phyloP scores from a whole-genome alignment of 2,888 invertebrate genomes.

The Cantharis rufa region DNA sequence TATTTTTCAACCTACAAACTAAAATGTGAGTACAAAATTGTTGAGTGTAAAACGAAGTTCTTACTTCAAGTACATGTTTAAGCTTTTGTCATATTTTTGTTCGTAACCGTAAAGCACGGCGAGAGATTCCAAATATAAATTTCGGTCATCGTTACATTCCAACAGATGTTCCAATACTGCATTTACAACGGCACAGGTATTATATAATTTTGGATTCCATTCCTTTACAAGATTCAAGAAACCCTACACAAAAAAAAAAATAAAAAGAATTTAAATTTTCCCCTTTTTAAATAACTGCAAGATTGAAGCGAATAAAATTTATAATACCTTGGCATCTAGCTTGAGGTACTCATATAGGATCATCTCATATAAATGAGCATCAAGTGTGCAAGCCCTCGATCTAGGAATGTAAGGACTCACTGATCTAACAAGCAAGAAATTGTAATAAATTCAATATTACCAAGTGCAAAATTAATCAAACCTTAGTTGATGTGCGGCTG shows the following conservation, averaged over 20 bases:
- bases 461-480: slow-evolving; percentile 42
- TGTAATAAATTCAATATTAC: not conserved
- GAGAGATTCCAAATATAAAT: slow-evolving; percentile 80
- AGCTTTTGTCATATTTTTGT: slow-evolving; percentile 87
- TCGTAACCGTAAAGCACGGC: slow-evolving; percentile 88
- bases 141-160: slow-evolving; percentile 70
- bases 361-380: slow-evolving; percentile 89
- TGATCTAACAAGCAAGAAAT: slow-evolving; percentile 56
- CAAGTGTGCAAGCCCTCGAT: slow-evolving; percentile 71
- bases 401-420: slow-evolving; percentile 81
- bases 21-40: not conserved
- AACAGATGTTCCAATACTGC: slow-evolving; percentile 81
- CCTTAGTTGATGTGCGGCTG: slow-evolving; percentile 76
- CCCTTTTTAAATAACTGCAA: no score
- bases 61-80: slow-evolving; percentile 86
- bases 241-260: slow-evolving; percentile 57
- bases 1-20: slow-evolving; percentile 73
- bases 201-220: slow-evolving; percentile 85
- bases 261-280: no score
- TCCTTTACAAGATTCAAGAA: slow-evolving; percentile 84
- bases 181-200: slow-evolving; percentile 81
- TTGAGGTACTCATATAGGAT: slow-evolving; percentile 90
- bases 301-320: not conserved
- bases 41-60: slow-evolving; percentile 36
- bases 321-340: slow-evolving; percentile 71